Conservation (phyloP, 2,888 invertebrate species). For the Entomobrya proxima region DNA sequence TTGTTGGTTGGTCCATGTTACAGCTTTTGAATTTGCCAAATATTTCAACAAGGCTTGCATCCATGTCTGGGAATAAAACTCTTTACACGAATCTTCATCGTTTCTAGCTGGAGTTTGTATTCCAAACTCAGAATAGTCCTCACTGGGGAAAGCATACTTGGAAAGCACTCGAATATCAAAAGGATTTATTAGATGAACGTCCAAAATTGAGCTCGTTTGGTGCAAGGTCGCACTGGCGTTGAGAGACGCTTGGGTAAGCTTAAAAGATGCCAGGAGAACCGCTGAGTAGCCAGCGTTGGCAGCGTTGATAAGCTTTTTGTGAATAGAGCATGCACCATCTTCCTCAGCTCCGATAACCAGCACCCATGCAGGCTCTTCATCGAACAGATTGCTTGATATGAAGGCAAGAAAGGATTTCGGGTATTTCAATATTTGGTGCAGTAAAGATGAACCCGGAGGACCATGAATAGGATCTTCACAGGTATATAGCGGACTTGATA, state of each 20-base stretch:
- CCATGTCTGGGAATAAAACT: too few species aligned
- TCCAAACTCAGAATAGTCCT: background rate
- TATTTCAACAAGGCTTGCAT: too few species aligned
- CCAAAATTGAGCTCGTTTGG: conserved; percentile 28
- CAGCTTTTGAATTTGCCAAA: too few species aligned
- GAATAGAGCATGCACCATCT: conserved; percentile 9
- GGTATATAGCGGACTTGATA: conserved; percentile 25
- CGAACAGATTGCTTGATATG: background rate
- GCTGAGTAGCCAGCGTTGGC: conserved; percentile 38
- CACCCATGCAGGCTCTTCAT: background rate
- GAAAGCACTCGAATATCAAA: conserved; percentile 31
- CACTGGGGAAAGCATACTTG: conserved; percentile 2
- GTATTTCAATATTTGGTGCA: background rate
- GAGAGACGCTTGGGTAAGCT: background rate
- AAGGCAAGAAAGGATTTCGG: background rate
- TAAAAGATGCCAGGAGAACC: conserved; percentile 13
- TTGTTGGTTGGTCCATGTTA: too few species aligned
- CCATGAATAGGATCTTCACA: conserved; percentile 23
- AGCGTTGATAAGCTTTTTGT: conserved; percentile 23
- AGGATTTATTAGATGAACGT: conserved; percentile 42
- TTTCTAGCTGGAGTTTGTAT: background rate
- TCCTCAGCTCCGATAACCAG: background rate
- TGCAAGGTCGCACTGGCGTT: background rate
- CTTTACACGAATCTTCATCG: background rate
- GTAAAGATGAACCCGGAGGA: background rate